Conservation (phyloP, 2,113 vertebrate genomes). For the Muscicapa adusta region DNA sequence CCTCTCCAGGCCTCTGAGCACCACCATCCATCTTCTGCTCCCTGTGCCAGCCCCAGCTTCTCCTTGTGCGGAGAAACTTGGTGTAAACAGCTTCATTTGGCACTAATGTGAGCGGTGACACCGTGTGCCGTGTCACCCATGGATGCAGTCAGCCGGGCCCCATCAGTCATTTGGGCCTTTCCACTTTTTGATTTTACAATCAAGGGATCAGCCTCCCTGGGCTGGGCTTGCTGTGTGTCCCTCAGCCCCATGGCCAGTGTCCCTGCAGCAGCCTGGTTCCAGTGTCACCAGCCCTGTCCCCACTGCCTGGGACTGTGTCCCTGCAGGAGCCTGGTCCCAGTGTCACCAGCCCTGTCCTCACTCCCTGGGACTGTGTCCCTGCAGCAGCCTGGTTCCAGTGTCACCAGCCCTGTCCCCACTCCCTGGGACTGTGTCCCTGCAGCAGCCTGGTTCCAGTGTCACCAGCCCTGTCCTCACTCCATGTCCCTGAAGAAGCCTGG, state of each 20-base stretch:
- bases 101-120: background rate
- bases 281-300: too few species aligned
- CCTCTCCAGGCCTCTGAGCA: background rate
- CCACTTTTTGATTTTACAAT: background rate
- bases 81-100: constrained; percentile 59
- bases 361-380: too few species aligned
- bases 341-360: too few species aligned
- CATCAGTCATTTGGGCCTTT: background rate
- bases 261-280: background rate
- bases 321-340: too few species aligned
- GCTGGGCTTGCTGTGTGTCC: rapidly evolving
- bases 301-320: too few species aligned
- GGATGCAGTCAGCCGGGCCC: background rate
- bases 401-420: too few species aligned
- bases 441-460: too few species aligned
- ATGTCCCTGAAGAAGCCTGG: too few species aligned
- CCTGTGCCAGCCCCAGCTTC: rapidly evolving
- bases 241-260: rapidly evolving
- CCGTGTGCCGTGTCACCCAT: background rate
- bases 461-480: too few species aligned
- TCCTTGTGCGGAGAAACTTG: background rate
- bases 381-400: background rate
- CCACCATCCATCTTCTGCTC: constrained; percentile 16
- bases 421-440: too few species aligned
- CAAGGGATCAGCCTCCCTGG: background rate